These are phyloP conservation scores for Neoitamus cyanurus DNA, from an alignment of 2,888 invertebrate genomes.

Conservation along the genomic window DNA sequence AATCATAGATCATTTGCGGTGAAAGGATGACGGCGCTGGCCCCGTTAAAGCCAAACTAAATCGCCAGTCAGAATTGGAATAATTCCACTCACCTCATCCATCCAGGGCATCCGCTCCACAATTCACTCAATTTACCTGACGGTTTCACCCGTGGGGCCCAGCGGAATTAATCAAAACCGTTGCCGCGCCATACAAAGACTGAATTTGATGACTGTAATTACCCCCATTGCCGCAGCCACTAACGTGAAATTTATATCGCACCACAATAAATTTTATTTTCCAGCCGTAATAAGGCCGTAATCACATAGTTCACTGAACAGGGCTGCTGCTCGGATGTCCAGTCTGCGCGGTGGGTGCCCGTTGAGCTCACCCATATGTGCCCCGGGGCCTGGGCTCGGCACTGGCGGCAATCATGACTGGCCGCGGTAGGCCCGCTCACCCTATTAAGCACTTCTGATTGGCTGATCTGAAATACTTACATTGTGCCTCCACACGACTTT, in stretches of 20 bases:
- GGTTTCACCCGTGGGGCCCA: neutral
- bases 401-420: neutral
- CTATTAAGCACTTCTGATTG: neutral
- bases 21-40: neutral
- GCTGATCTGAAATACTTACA: constrained; percentile 71
- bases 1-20: constrained; percentile 28
- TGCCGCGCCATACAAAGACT: constrained; percentile 6
- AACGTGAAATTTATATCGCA: constrained; percentile 28
- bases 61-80: constrained; percentile 21
- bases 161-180: constrained; percentile 24
- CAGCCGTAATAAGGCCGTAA: constrained; percentile 24
- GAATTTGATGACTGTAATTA: constrained; percentile 39
- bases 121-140: constrained; percentile 28
- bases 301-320: neutral
- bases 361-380: neutral
- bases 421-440: neutral
- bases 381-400: neutral
- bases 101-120: neutral
- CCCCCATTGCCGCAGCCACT: constrained; percentile 11
- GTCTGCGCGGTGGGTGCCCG: neutral
- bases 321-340: neutral
- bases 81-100: constrained; percentile 32
- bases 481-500: constrained; percentile 85
- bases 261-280: constrained; percentile 37
- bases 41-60: neutral